Evolutionary conservation across 2,797 vertebrate species (phyloP), one percentile per base, ranked within the genome.

Genomic region (Danio jaintianensis): DNA sequence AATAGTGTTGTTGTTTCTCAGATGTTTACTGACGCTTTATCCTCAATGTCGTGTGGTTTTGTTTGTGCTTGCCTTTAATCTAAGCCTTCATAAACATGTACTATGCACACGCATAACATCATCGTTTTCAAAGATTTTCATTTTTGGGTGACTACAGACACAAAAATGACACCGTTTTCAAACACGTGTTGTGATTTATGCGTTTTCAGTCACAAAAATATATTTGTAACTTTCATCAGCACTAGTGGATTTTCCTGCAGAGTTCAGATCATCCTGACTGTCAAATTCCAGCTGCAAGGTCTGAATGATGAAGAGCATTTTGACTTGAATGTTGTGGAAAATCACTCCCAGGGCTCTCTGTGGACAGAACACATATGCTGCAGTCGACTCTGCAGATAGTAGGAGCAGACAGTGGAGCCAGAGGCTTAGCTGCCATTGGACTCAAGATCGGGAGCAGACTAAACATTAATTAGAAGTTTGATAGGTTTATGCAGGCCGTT

Each of bases 401-500:
- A 3, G 29, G 1, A 29, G 29, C 29, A 29, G 40, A 40, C 75
- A 36, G 11, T 74, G 20, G 58, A 81, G 72, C 9, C 58, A 29
- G 58, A 29, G 15, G 75, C 20, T 64, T 50, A 76, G 66, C 38
- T 47, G 53, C 74, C 22, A 40, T 62, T 58, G 38, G 81, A 79
- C 50, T 67, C 50, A 40, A 70, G 66, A 62, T 82, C 15, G 45
- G 63, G 61, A 74, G 73, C 62, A 62, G 75, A 36, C 36, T 68
- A 48, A 59, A 83, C 76, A 83, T 86, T 80, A 83, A 87, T 82
- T 80, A 62, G 36, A 62, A 70, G 47, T 79, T 79, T 83, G 61
- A 75, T 81, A 81, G 67, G 42, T 56, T 72, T 80, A 63, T 78
- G 76, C 20, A 71, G 72, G 38, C 20, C 12, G 67, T 78, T 86